phyloP scores from a whole-genome alignment of 2,797 vertebrate genomes.

The Labroides dimidiatus region DNA sequence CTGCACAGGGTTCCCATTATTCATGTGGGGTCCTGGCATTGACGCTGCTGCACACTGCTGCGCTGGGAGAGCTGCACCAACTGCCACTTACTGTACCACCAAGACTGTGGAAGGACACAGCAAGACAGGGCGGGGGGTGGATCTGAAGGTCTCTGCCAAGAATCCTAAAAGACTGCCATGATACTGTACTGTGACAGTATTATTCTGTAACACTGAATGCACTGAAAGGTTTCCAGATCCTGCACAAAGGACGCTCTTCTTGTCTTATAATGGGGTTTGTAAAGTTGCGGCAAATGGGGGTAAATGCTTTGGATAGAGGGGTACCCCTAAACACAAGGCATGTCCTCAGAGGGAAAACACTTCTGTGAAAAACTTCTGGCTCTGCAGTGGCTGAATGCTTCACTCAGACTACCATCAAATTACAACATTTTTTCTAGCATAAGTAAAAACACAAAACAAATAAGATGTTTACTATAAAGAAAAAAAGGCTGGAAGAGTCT shows the following conservation, averaged over 20 bases:
- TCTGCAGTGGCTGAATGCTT: background rate
- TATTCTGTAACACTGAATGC: constrained; percentile 7
- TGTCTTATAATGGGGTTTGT: background rate
- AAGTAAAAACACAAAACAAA: too few species aligned
- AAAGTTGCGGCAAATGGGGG: background rate
- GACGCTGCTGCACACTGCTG: constrained; percentile 33
- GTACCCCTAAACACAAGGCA: background rate
- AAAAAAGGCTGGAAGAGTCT: too few species aligned
- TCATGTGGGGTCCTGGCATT: constrained; percentile 53
- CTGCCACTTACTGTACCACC: constrained; percentile 56
- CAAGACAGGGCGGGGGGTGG: background rate
- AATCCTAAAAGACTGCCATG: constrained; percentile 33
- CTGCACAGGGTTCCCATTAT: constrained; percentile 63
- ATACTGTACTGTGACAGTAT: constrained; percentile 22
- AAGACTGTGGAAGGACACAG: constrained; percentile 37
- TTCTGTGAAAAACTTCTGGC: background rate
- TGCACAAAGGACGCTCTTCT: background rate
- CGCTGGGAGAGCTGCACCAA: constrained; percentile 39
- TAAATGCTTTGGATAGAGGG: background rate
- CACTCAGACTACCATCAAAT: background rate
- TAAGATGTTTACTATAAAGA: too few species aligned
- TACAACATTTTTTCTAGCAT: background rate
- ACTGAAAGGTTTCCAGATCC: background rate
- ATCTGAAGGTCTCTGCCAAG: constrained; percentile 34
- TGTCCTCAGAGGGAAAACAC: background rate